Percentiles rank a stretch among this genome's conserved stretches.
Conservation (phyloP, 2,113 vertebrate genomes). For the Panthera tigris region DNA sequence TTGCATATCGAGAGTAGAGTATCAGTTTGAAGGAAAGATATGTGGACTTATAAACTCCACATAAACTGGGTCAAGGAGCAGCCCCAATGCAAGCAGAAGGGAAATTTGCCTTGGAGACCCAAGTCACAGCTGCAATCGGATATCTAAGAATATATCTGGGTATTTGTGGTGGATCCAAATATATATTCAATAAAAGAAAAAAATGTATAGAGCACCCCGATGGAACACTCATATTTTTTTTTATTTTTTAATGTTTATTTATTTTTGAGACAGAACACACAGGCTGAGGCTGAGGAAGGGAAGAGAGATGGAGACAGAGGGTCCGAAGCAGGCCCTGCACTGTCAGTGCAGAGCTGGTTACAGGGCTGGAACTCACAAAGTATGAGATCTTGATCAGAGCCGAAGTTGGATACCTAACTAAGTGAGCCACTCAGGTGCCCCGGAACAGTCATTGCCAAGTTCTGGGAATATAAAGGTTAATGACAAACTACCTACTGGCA, state of each 20-base stretch:
- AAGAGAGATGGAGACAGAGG: too few species aligned
- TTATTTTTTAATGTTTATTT: too few species aligned
- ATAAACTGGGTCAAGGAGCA: not conserved
- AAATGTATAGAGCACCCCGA: not conserved
- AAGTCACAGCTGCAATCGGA: not conserved
- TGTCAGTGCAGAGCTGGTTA: too few species aligned
- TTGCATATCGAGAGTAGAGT: constrained; percentile 34
- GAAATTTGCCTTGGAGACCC: not conserved
- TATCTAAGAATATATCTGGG: not conserved
- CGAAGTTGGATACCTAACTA: too few species aligned
- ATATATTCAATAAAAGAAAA: not conserved
- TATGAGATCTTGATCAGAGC: too few species aligned
- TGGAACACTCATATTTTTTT: not conserved
- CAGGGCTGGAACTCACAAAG: too few species aligned
- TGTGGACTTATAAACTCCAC: not conserved
- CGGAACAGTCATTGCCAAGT: not conserved
- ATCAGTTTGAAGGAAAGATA: constrained; percentile 4
- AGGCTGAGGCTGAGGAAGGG: too few species aligned
- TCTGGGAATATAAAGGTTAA: not conserved
- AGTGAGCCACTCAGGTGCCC: too few species aligned
- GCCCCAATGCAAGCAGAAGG: not conserved
- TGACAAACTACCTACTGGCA: not conserved
- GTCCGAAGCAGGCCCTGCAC: too few species aligned
- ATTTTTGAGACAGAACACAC: too few species aligned
- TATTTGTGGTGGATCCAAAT: constrained; percentile 29